Base-by-base conservation (phyloP, 2,888 invertebrate genomes). In the Emmelina monodactyla region DNA sequence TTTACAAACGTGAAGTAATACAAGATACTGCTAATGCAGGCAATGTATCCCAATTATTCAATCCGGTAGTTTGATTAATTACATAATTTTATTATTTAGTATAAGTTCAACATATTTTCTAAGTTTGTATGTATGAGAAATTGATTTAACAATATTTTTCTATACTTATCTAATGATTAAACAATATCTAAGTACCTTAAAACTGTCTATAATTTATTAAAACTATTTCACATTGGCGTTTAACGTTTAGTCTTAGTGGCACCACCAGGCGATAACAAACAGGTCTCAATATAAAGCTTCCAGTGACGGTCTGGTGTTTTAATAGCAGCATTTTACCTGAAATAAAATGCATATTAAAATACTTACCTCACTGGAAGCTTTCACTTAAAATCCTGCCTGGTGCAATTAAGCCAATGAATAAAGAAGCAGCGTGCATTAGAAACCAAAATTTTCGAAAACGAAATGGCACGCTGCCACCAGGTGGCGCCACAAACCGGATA, bases 341-440 rank as follows among this genome's bases (percentile, higher is more conserved):
- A 38, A 38, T 38, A 39, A 36, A 38, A 35, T 32, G 39, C 39
- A 37, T 32, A 35, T 35, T 29, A 38, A 38, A 32, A 14, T 31
- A 38, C 28, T 34, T 29, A 32, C 35, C 32, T 33, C 14, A 35
- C 34, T 35, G 25, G 33, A 39, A 36, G 33, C 33, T 33, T 36
- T 14, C 14, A 14, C 7, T 14, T 14, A n/a, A 28, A n/a, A 4
- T 11, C n/a, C 28, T 28, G 11, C 28, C 28, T 28, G 28, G 28
- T 28, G 11, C 3, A 28, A n/a, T 39, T n/a, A n/a, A 28, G 10
- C 11, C 28, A 28, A 28, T 28, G 28, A 28, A 6, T 6, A 9
- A 28, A 6, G 9, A 28, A 28, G 4, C 4, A 11, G 28, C 28
- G 7, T n/a, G n/a, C n/a, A n/a, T n/a, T n/a, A n/a, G n/a, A n/a